Evolutionary conservation across 2,113 vertebrate genomes (phyloP).

Genomic region (Calypte anna): DNA sequence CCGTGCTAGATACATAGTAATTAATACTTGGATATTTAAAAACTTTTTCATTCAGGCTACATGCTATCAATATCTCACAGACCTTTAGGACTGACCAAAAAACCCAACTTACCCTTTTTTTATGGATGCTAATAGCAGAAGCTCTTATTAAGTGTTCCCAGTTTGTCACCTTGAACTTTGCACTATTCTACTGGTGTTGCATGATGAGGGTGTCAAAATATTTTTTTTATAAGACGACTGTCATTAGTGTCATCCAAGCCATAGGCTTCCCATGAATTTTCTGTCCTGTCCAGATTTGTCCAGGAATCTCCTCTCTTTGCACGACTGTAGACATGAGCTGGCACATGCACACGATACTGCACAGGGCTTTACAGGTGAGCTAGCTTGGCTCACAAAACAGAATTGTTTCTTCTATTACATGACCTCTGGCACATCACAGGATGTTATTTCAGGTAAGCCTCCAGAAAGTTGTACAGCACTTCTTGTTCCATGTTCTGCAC

Average conservation of each 20-base stretch:
- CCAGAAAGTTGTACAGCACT: background rate
- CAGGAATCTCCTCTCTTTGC: background rate
- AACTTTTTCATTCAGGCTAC: background rate
- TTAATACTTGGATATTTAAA: background rate
- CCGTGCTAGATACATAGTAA: background rate
- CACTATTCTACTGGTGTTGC: background rate
- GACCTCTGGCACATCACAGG: background rate
- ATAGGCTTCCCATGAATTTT: background rate
- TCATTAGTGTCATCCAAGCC: background rate
- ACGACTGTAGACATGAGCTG: background rate
- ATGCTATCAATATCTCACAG: background rate
- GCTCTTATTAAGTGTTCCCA: background rate
- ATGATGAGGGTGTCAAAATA: background rate
- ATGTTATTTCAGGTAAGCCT: constrained; percentile 20
- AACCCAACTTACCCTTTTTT: background rate
- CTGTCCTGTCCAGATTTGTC: background rate
- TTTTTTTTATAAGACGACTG: background rate
- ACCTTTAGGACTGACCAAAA: background rate
- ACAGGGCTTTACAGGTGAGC: background rate
- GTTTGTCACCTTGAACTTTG: background rate
- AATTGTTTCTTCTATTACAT: background rate
- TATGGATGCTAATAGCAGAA: background rate
- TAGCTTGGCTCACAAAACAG: background rate
- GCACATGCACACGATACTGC: background rate
- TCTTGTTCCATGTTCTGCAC: background rate